phyloP scores from a whole-genome alignment of 1,140 invertebrate species.

The Heterodera schachtii region DNA sequence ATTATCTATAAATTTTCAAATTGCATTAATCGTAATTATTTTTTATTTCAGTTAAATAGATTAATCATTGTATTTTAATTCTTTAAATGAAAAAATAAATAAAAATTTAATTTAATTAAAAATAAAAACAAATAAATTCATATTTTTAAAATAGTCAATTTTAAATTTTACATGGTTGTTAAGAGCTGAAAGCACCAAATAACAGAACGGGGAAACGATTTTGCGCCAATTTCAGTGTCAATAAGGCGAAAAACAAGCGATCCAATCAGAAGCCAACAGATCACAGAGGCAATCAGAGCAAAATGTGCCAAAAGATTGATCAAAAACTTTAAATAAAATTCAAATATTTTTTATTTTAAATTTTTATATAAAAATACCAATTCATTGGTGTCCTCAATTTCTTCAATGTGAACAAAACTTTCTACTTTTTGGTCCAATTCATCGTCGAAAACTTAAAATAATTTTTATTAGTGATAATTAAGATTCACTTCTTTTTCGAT shows the following conservation, averaged over 20 bases:
- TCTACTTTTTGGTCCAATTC: background rate
- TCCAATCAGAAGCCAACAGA: conserved; percentile 10
- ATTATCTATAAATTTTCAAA: no score
- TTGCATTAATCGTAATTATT: no score
- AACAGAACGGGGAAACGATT: conserved; percentile 21
- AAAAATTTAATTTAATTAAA: background rate
- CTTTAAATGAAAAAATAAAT: no score
- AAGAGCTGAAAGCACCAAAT: conserved; percentile 27
- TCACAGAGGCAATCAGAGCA: background rate
- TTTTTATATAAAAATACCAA: background rate
- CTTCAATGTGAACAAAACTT: background rate
- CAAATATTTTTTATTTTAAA: background rate
- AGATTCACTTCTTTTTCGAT: no score
- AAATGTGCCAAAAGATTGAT: background rate
- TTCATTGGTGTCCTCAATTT: background rate
- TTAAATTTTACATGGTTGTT: conserved; percentile 1
- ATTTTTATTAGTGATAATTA: background rate
- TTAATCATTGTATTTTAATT: no score
- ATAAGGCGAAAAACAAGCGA: conserved; percentile 11
- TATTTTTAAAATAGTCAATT: no score
- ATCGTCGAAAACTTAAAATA: background rate
- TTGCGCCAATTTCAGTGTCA: conserved; percentile 14
- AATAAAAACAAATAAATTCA: no score
- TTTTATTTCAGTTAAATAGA: no score
- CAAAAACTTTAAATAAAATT: conserved; percentile 8